Conservation (phyloP, 1,140 invertebrate genomes). For the Micrasema minimum region DNA sequence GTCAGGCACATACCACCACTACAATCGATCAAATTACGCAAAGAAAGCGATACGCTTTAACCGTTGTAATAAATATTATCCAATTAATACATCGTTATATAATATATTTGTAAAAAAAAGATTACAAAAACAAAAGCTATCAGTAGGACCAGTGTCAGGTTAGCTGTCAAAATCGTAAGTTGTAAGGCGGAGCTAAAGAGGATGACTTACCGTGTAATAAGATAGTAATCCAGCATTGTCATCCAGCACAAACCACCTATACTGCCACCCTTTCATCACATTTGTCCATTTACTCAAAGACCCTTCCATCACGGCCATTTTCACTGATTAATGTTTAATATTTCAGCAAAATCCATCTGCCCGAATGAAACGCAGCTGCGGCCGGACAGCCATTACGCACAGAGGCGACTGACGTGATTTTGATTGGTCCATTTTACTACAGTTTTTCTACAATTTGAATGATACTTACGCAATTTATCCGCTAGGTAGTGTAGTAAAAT, state of each 20-base stretch:
- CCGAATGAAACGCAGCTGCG: conserved; percentile 36
- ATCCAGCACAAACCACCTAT: conserved; percentile 98
- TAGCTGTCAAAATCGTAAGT: conserved; percentile 40
- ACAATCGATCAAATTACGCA: no score
- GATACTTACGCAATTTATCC: no score
- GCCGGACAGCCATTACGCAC: conserved; percentile 32
- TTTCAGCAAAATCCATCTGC: conserved; percentile 39
- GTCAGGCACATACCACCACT: no score
- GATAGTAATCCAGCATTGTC: conserved; percentile 94
- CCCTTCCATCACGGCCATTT: conserved; percentile 88
- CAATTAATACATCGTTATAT: no score
- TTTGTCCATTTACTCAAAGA: conserved; percentile 99
- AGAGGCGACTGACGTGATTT: conserved; percentile 1
- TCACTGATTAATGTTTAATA: conserved; percentile 48
- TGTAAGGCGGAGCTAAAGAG: conserved; percentile 30
- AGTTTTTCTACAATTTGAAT: no score
- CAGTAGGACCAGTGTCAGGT: conserved; percentile 28
- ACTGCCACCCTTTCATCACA: conserved; percentile 99
- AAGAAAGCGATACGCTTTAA: no score
- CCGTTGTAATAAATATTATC: no score
- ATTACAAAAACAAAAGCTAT: conserved; percentile 18
- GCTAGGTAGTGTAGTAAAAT: no score
- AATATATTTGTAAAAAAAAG: background rate
- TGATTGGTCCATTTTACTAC: conserved; percentile 5
- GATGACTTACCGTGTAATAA: conserved; percentile 92